Evolutionary conservation across 1,140 invertebrate genomes (phyloP), one percentile per base, ranked within the genome.

Genomic region (Atta colombica): DNA sequence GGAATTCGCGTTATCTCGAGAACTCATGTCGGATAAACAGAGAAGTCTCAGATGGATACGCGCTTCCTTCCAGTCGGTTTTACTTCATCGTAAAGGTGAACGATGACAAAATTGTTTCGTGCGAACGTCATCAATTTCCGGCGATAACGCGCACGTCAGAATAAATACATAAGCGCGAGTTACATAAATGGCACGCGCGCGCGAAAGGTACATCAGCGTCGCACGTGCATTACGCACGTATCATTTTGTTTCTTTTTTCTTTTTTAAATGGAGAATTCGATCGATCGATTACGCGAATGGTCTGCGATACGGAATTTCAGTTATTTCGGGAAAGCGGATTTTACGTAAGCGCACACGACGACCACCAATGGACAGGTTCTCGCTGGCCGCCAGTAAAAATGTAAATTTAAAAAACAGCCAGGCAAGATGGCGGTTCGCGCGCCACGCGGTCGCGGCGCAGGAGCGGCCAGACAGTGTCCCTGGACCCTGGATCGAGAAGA

Each of bases 381-480:
- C 51, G 31, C 31, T 18, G 18, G 6, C 25, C 12, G 4, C 0
- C 1, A 12, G 21, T 28, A 55, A 90, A 90, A 85, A 80, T 77
- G 18, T 28, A 31, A n/a, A 81, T 84, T 89, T 77, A 72, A 89
- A 77, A 89, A 90, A 90, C 45, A 31, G 3, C n/a, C 45, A 31
- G 63, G 21, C 74, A 89, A 90, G 80, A 90, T 90, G 88, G 88
- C 58, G 58, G 66, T 88, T 88, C 88, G 89, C 89, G 89, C 87
- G 74, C 12, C 65, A 45, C 18, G 45, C n/a, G 51, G 39, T 21
- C 12, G 55, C 31, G 45, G 58, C 77, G 72, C 77, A 80, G 77
- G 49, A 53, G 28, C 61, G 61, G 77, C 60, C 49, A n/a, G 16
- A 3, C 21, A 0, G 21, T 28, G 7, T 25, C 8, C 14, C 63